Base-by-base conservation (phyloP, 2,113 vertebrate genomes). In the Neoarius graeffei region DNA sequence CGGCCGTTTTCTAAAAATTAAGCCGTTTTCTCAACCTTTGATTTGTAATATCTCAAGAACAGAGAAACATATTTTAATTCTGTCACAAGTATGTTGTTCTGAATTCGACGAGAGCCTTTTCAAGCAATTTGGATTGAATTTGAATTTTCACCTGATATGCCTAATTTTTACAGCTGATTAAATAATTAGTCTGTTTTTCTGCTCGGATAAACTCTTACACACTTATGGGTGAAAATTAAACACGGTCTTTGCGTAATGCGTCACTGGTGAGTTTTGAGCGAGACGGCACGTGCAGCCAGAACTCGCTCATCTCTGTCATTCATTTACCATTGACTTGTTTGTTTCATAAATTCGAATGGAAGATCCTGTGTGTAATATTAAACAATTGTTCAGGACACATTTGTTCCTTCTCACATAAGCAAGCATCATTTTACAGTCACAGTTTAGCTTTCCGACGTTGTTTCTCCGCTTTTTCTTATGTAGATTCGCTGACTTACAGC, bases 111-210 rank as follows among this genome's bases (percentile, higher is more conserved):
- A 35, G 35, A 35, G 2, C 35, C 35, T 35, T 35, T 35, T 35
- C 35, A 35, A 35, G 35, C 35, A 35, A 35, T 35, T 35, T 35
- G 35, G 35, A 35, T 35, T 35, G 35, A 35, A 35, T 35, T 35
- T 35, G 35, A 35, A 35, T 35, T 35, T 35, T 35, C 35, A 35
- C 35, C 35, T 35, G 35, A 35, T 35, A 35, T 35, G 35, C 35
- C 35, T 2, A 35, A 35, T 35, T 35, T 35, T 35, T 35, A 56
- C 54, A 56, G 11, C 54, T 56, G 54, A 11, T 9, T 56, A 56
- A 81, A 81, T 81, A 35, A 81, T 81, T 56, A 27, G 76, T 59
- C n/a, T 81, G 54, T 35, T 59, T n/a, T 81, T 19, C 15, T 59
- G 79, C 56, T 27, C 20, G 79, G 27, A 59, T 54, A n/a, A 59